A percentile compares a stretch with the other conserved stretches of the same genome.
Conservation (phyloP, 2,797 vertebrate species). For the Liasis olivaceus region DNA sequence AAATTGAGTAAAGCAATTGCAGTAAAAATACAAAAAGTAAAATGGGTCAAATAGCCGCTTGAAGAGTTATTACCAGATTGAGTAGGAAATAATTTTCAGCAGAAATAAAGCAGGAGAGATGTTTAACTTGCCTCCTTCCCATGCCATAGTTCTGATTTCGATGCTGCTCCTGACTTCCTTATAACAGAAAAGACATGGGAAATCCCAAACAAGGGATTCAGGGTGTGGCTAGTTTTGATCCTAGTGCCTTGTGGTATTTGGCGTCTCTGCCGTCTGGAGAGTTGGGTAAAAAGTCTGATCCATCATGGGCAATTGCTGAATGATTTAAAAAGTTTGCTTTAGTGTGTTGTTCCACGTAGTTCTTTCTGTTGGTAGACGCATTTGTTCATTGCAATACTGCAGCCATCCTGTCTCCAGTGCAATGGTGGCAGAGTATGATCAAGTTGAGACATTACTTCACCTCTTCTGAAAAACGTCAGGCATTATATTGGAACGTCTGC, state of each 20-base stretch:
- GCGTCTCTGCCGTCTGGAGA: too few relatives aligned
- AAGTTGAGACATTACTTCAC: constrained; percentile 2
- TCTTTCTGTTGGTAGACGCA: background rate
- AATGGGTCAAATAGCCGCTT: background rate
- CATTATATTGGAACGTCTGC: background rate
- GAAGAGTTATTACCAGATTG: background rate
- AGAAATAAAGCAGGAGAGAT: too few relatives aligned
- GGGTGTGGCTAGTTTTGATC: too few relatives aligned
- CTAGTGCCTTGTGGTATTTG: too few relatives aligned
- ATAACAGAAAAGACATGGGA: too few relatives aligned
- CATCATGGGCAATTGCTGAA: too few relatives aligned
- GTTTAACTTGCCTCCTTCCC: background rate
- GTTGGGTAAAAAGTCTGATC: too few relatives aligned
- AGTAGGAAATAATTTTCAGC: background rate
- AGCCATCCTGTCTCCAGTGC: background rate
- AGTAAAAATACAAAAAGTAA: too few relatives aligned
- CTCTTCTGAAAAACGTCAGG: background rate
- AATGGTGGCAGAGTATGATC: background rate
- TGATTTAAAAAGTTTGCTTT: background rate
- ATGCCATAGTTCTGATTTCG: background rate
- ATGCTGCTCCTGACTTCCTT: too few relatives aligned
- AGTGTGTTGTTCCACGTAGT: background rate
- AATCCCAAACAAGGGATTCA: too few relatives aligned
- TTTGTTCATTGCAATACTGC: background rate
- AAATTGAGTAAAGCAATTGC: background rate